A percentile compares a stretch with the other conserved stretches of the same genome.
phyloP scores from a whole-genome alignment of 2,888 invertebrate genomes.

The Plusia festucae region DNA sequence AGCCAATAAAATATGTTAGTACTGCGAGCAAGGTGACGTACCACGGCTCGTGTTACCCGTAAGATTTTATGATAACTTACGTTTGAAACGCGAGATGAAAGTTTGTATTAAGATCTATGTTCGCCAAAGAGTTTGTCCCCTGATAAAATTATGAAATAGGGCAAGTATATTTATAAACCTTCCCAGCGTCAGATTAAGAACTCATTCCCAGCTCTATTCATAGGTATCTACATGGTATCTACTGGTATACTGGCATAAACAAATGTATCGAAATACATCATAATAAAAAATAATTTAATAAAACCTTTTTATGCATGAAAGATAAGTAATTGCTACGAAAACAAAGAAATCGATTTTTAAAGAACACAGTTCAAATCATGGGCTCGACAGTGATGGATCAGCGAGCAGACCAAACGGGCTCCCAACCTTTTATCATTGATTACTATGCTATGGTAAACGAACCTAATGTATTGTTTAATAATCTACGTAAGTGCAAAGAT shows the following conservation, averaged over 20 bases:
- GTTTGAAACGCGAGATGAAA: constrained; percentile 4
- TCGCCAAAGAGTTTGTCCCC: constrained; percentile 1
- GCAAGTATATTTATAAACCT: too few species aligned
- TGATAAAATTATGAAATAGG: not conserved
- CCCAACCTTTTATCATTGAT: constrained; percentile 19
- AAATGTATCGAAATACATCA: too few species aligned
- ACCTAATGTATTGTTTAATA: not conserved
- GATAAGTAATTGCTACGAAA: constrained; percentile 5
- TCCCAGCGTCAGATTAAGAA: too few species aligned
- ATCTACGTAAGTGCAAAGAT: not conserved
- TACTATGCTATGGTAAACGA: not conserved
- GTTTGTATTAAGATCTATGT: constrained; percentile 6
- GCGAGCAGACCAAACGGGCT: constrained; percentile 12
- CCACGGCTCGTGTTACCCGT: constrained; percentile 33
- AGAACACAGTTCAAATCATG: constrained; percentile 32
- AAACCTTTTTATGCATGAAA: not conserved
- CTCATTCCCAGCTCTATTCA: too few species aligned
- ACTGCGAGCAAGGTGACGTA: constrained; percentile 42
- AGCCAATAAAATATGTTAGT: constrained; percentile 51
- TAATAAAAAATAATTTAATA: too few species aligned
- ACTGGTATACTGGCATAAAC: too few species aligned
- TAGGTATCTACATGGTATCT: too few species aligned
- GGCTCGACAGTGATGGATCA: constrained; percentile 44
- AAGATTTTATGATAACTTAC: constrained; percentile 30
- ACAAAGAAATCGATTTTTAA: constrained; percentile 40